These are phyloP conservation scores for Sylvia borin DNA, from an alignment of 2,797 vertebrate genomes.

Conservation along the genomic window DNA sequence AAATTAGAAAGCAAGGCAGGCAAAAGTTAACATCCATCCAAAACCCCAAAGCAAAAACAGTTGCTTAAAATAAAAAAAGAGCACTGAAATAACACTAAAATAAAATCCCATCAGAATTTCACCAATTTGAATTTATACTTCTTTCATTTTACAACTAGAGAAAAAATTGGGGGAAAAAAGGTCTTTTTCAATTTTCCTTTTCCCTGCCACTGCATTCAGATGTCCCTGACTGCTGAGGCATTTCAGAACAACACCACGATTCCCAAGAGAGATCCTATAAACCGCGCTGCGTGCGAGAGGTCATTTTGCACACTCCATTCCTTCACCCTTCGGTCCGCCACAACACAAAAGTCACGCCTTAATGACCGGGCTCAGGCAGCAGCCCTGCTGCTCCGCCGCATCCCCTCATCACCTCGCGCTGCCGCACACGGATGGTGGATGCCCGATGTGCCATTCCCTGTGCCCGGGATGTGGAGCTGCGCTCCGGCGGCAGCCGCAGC, in stretches of 20 bases:
- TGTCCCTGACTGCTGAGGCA: neutral
- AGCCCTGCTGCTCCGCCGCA: neutral
- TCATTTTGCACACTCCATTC: neutral
- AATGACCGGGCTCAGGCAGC: neutral
- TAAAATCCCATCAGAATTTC: neutral
- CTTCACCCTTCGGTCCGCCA: neutral
- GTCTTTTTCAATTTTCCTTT: neutral
- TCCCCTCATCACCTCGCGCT: neutral
- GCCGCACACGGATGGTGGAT: neutral
- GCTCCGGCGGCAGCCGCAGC: conserved; percentile 9
- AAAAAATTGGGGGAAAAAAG: neutral
- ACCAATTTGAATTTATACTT: neutral
- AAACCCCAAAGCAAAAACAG: neutral
- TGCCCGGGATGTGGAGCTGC: neutral
- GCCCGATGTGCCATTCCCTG: neutral
- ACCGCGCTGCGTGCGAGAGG: neutral
- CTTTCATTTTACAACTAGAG: neutral
- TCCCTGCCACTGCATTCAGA: neutral
- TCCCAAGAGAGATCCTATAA: neutral
- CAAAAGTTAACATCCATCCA: neutral
- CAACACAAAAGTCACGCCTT: neutral
- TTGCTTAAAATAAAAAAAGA: neutral
- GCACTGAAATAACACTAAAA: neutral
- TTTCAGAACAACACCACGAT: neutral
- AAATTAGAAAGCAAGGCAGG: neutral